phyloP scores from a whole-genome alignment of 1,140 invertebrate species.

The Drosophila pandora region DNA sequence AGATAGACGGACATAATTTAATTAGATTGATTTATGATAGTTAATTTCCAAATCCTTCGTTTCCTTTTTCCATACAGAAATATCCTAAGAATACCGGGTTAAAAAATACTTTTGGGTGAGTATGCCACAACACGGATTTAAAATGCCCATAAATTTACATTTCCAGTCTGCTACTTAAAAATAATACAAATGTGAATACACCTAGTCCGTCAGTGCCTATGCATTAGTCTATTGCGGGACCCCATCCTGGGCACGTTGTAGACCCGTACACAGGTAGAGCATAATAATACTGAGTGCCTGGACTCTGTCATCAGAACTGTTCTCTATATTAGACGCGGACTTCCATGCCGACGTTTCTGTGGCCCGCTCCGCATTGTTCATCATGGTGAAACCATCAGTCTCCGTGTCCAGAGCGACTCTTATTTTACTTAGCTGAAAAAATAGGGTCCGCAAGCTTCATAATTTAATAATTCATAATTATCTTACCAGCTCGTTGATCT shows the following conservation, averaged over 20 bases:
- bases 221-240: conserved; percentile 49
- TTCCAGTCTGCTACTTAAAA: conserved; percentile 53
- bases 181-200: conserved; percentile 18
- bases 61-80: not conserved
- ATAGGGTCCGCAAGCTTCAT: not conserved
- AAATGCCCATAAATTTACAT: conserved; percentile 62
- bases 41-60: not conserved
- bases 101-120: conserved; percentile 44
- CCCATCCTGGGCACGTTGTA: conserved; percentile 85
- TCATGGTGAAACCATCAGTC: conserved; percentile 71
- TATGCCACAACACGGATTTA: conserved; percentile 64
- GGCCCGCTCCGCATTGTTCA: conserved; percentile 85
- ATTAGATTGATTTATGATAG: not conserved
- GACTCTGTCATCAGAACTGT: conserved; percentile 89
- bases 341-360: conserved; percentile 83
- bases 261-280: conserved; percentile 91
- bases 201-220: not conserved
- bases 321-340: conserved; percentile 84
- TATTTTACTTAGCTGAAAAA: conserved; percentile 69
- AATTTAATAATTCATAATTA: not conserved
- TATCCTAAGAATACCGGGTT: not conserved
- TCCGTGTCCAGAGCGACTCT: conserved; percentile 77
- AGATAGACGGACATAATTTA: not conserved
- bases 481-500: conserved; percentile 88
- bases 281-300: conserved; percentile 91